These are phyloP conservation scores for Sarcophaga variegata DNA, from an alignment of 2,888 invertebrate species.

Conservation along the genomic window DNA sequence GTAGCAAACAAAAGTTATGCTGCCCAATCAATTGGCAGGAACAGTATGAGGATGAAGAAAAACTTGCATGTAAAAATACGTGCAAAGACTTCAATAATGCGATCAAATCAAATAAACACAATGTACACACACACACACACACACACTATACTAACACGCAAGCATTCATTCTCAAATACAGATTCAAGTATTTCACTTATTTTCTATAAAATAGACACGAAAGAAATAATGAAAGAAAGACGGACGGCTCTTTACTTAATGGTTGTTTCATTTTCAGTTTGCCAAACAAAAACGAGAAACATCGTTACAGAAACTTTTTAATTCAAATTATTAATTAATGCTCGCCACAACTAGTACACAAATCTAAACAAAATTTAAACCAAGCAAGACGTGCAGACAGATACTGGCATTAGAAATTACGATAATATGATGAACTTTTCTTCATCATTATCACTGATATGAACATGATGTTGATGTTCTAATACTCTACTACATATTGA, in stretches of 20 bases:
- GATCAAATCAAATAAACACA: neutral
- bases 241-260: neutral
- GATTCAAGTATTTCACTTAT: neutral
- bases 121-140: neutral
- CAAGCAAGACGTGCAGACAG: too few species aligned
- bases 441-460: neutral
- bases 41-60: neutral
- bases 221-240: neutral
- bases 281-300: neutral
- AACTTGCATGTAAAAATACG: constrained; percentile 26
- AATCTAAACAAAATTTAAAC: neutral
- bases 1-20: constrained; percentile 10
- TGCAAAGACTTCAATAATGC: constrained; percentile 52
- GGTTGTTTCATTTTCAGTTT: constrained; percentile 20
- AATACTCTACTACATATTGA: too few species aligned
- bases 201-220: too few species aligned
- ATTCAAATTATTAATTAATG: constrained; percentile 59
- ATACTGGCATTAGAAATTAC: too few species aligned
- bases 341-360: neutral
- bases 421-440: neutral
- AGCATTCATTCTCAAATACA: neutral
- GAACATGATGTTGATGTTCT: too few species aligned
- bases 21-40: constrained; percentile 50
- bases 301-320: constrained; percentile 27
- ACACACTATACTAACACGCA: neutral